These are phyloP conservation scores for Torymus tubicola DNA, from an alignment of 2,888 invertebrate genomes.

Conservation along the genomic window DNA sequence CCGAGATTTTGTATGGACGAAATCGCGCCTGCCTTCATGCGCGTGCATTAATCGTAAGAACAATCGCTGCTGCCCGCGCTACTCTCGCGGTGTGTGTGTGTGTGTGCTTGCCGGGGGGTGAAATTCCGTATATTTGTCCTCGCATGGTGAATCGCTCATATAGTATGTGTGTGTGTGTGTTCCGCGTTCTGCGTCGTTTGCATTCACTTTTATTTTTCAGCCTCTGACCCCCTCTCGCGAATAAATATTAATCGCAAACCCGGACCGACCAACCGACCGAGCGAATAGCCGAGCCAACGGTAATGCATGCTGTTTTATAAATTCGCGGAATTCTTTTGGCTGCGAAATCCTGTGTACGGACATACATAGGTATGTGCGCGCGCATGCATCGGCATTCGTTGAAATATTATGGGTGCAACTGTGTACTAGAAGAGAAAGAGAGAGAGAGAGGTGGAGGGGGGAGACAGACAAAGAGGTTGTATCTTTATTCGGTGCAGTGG, in stretches of 20 bases:
- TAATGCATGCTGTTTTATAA: conserved; percentile 17
- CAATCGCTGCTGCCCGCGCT: conserved; percentile 42
- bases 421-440: too few species aligned
- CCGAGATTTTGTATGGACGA: conserved; percentile 41
- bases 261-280: too few species aligned
- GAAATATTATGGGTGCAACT: too few species aligned
- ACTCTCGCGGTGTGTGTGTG: too few species aligned
- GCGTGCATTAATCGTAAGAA: conserved; percentile 49
- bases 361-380: too few species aligned
- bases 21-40: conserved; percentile 5
- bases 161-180: conserved; percentile 16
- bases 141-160: conserved; percentile 18
- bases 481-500: too few species aligned
- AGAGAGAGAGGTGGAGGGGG: too few species aligned
- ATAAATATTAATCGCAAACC: conserved; percentile 47
- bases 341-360: too few species aligned
- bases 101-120: conserved; percentile 11
- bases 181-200: conserved; percentile 31
- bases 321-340: conserved; percentile 9
- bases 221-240: not conserved
- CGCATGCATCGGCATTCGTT: too few species aligned
- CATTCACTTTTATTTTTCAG: conserved; percentile 15
- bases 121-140: conserved; percentile 29
- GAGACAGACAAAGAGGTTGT: too few species aligned
- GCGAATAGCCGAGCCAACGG: not conserved